Conservation (phyloP, 1,140 invertebrate genomes). For the Plutomurus gul region DNA sequence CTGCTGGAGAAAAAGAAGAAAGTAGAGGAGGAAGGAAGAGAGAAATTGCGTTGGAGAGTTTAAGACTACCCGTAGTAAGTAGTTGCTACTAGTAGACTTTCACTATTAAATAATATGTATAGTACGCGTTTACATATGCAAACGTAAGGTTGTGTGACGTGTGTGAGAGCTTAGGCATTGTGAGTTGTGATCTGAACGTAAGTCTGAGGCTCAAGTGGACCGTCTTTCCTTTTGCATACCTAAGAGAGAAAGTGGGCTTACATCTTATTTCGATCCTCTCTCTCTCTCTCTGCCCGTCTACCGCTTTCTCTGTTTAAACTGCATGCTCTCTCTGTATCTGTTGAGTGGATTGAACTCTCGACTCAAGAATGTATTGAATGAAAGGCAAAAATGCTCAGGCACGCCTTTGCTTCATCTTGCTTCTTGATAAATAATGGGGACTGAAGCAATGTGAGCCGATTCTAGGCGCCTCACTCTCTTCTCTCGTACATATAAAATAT, state of each 20-base stretch:
- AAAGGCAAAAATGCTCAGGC: not conserved
- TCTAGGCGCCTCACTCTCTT: not conserved
- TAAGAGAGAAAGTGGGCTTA: not conserved
- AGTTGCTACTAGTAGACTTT: too few species aligned
- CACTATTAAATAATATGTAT: not conserved
- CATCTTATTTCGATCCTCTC: not conserved
- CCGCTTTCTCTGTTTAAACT: not conserved
- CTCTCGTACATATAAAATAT: too few species aligned
- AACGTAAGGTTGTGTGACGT: not conserved
- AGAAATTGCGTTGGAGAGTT: not conserved
- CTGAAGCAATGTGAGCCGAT: not conserved
- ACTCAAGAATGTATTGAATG: not conserved
- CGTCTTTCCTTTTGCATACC: not conserved
- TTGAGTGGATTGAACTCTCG: constrained; percentile 5
- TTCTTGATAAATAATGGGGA: constrained; percentile 7
- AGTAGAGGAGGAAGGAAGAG: not conserved
- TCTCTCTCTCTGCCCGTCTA: not conserved
- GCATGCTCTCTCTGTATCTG: not conserved
- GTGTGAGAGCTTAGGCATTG: not conserved
- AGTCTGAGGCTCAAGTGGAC: not conserved
- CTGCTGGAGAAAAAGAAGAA: not conserved
- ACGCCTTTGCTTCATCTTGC: not conserved
- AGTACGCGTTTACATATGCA: not conserved
- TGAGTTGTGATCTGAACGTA: constrained; percentile 4
- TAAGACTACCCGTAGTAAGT: too few species aligned